Evolutionary conservation across 2,113 vertebrate species (phyloP).

Genomic region (Rallus limicola): DNA sequence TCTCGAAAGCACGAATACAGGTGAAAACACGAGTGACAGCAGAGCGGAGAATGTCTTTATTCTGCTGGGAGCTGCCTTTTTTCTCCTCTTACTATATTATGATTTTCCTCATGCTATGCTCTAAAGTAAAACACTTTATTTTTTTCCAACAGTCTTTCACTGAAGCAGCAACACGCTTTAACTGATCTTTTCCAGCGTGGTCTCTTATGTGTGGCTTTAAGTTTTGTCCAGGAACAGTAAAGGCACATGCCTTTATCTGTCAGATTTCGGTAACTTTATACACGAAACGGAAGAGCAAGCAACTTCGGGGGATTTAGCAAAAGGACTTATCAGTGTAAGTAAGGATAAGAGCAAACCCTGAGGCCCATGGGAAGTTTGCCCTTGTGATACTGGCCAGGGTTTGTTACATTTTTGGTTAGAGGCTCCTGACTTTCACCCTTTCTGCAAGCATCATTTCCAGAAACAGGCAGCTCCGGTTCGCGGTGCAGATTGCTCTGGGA

Average conservation of each 20-base stretch:
- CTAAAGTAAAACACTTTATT: neutral
- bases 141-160: neutral
- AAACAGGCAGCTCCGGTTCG: neutral
- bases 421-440: slow-evolving; percentile 1
- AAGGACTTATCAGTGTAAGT: slow-evolving; percentile 25
- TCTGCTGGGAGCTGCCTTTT: neutral
- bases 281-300: slow-evolving; percentile 20
- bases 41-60: neutral
- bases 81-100: neutral
- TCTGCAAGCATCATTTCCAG: neutral
- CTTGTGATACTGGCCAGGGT: neutral
- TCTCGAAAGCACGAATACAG: neutral
- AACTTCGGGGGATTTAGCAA: slow-evolving; percentile 33
- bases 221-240: neutral
- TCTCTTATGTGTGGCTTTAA: neutral
- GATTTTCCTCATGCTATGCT: neutral
- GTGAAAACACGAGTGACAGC: slow-evolving; percentile 19
- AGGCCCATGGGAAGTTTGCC: slow-evolving; percentile 24
- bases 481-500: neutral
- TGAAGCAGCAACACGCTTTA: neutral
- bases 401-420: slow-evolving; percentile 27
- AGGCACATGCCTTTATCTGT: slow-evolving; percentile 9
- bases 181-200: slow-evolving; percentile 5
- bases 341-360: neutral
- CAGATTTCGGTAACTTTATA: slow-evolving; percentile 59